Evolutionary conservation across 2,797 vertebrate genomes (phyloP), one percentile per base, ranked within the genome.

Genomic region (Tragelaphus eurycerus): DNA sequence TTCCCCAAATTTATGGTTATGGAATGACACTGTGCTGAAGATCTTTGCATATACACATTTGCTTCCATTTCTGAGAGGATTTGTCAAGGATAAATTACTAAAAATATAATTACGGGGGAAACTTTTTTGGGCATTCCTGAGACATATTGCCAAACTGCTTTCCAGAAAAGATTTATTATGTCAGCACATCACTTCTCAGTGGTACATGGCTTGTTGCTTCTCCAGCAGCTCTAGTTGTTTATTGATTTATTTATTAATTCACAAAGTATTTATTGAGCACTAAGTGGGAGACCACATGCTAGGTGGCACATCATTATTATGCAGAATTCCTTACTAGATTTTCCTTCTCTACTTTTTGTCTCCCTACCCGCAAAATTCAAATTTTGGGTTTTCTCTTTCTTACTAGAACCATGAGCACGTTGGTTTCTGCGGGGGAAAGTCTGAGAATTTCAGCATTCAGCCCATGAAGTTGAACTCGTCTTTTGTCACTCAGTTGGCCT

Each of bases 41-140:
- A 83, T 86, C 31, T 86, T 93, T 78, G 17, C 71, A 87, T 19
- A 48, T 83, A 87, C 48, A 84, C 16, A 48, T 87, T 90, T 90
- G 90, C 17, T 90, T 95, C 23, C 15, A 55, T 87, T 84, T 95
- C 57, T 96, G 86, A 94, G 48, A 67, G 78, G 54, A 50, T 87
- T 78, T 78, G 25, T 46, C n/a, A 14, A 92, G 31, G 23, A 38
- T 83, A 83, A 89, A 55, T 87, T 92, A 59, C 16, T 67, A 54
- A n/a, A 89, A 81, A 95, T 92, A 67, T 6, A 83, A 34, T 74
- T 90, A 74, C 3, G 29, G 27, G 23, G 7, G 81, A 94, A 84
- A 62, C 23, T 43, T 71, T 82, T 90, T 88, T 71, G 48, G 88
- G 31, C 34, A 81, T 79, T 95, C 38, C 31, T 81, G 52, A 67